These are phyloP conservation scores for Himalopsyche anomala DNA, from an alignment of 2,888 invertebrate genomes.

Conservation along the genomic window DNA sequence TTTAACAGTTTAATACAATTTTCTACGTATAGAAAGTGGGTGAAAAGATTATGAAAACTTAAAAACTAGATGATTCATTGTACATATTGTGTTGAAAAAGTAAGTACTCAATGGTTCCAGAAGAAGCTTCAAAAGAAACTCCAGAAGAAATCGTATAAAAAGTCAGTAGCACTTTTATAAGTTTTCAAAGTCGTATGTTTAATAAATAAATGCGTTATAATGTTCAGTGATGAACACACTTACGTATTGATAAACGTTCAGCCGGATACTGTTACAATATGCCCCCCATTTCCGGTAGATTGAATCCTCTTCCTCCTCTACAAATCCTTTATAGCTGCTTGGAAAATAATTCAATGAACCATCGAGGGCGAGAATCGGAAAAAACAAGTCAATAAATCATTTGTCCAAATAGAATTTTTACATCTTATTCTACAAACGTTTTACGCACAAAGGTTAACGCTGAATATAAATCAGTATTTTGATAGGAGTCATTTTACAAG, in stretches of 20 bases:
- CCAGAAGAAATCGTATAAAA: not conserved
- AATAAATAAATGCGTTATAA: constrained; percentile 25
- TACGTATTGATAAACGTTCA: constrained; percentile 38
- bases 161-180: not conserved
- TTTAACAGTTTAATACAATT: too few species aligned
- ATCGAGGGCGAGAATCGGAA: constrained; percentile 57
- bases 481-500: constrained; percentile 33
- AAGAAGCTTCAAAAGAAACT: too few species aligned
- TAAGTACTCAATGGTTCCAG: too few species aligned
- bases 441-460: constrained; percentile 53
- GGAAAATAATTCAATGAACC: constrained; percentile 58
- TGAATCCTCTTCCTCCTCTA: constrained; percentile 37
- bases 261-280: constrained; percentile 39
- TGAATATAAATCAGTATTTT: constrained; percentile 58
- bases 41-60: too few species aligned
- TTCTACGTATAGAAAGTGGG: too few species aligned
- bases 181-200: not conserved
- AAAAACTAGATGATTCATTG: too few species aligned
- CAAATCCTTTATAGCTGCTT: constrained; percentile 49
- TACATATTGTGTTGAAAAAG: too few species aligned
- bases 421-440: constrained; percentile 60
- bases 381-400: constrained; percentile 64
- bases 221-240: constrained; percentile 28
- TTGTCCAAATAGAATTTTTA: constrained; percentile 55
- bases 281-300: constrained; percentile 46